These are phyloP conservation scores for Ornithoptera priamus DNA, from an alignment of 2,888 invertebrate species.

Conservation along the genomic window DNA sequence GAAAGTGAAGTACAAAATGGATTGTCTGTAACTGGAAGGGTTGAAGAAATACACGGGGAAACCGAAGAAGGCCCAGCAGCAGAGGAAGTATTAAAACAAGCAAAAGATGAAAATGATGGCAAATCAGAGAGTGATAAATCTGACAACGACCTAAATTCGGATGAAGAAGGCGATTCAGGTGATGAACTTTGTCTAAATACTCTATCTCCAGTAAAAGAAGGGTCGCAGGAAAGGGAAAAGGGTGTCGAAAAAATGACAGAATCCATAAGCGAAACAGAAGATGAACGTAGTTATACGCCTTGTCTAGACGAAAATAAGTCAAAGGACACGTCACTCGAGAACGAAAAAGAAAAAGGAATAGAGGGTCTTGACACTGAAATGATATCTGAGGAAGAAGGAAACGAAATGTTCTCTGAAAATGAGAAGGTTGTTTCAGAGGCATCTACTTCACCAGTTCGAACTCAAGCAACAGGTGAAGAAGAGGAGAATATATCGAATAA, in stretches of 20 bases:
- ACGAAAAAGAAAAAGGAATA: slow-evolving; percentile 65
- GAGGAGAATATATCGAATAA: slow-evolving; percentile 81
- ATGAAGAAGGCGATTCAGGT: slow-evolving; percentile 30
- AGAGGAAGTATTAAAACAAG: slow-evolving; percentile 13
- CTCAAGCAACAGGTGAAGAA: slow-evolving; percentile 54
- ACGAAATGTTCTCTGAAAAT: slow-evolving; percentile 82
- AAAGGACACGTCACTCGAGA: slow-evolving; percentile 60
- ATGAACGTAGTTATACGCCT: slow-evolving; percentile 86
- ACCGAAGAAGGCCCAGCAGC: slow-evolving; percentile 7
- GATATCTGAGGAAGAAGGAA: slow-evolving; percentile 86
- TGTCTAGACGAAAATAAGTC: slow-evolving; percentile 84
- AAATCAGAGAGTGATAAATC: slow-evolving; percentile 31
- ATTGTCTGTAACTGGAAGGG: not conserved
- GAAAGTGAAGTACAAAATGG: slow-evolving; percentile 12
- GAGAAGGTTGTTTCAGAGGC: slow-evolving; percentile 68
- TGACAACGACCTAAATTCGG: slow-evolving; percentile 27
- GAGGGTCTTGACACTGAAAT: slow-evolving; percentile 86
- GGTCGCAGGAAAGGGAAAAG: slow-evolving; percentile 45
- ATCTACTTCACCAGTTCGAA: slow-evolving; percentile 44
- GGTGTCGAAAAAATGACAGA: slow-evolving; percentile 72
- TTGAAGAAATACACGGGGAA: slow-evolving; percentile 8
- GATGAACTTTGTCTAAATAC: slow-evolving; percentile 30
- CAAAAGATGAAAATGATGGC: slow-evolving; percentile 18
- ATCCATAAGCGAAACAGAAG: slow-evolving; percentile 82
- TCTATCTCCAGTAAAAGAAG: slow-evolving; percentile 45